Evolutionary conservation across 2,888 invertebrate genomes (phyloP).

Genomic region (Strigamia crassipes): DNA sequence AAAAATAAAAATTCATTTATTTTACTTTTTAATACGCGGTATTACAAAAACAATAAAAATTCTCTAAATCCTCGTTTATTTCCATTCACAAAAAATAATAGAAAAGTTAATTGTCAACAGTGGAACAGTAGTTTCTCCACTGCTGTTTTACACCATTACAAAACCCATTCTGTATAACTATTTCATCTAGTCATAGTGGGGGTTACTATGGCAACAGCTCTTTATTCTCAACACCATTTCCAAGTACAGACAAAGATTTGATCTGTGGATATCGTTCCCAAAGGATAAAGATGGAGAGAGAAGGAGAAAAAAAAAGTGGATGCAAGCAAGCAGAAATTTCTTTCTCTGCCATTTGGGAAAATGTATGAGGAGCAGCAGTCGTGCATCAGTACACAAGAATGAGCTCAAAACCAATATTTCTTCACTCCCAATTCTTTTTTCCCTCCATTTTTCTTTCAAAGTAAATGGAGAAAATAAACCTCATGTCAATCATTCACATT

Average conservation of each 20-base stretch:
- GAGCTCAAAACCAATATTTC: conserved; percentile 31
- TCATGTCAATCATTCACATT: conserved; percentile 25
- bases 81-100: background rate
- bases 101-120: background rate
- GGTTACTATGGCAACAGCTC: conserved; percentile 15
- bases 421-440: conserved; percentile 19
- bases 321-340: conserved; percentile 37
- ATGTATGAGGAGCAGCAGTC: conserved; percentile 37
- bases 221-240: conserved; percentile 32
- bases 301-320: conserved; percentile 30
- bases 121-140: background rate
- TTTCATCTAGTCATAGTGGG: background rate
- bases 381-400: conserved; percentile 37
- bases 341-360: conserved; percentile 37
- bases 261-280: conserved; percentile 34
- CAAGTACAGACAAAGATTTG: conserved; percentile 34
- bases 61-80: background rate
- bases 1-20: too few relatives aligned
- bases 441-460: background rate
- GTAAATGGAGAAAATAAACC: conserved; percentile 37
- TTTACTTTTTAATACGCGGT: too few relatives aligned
- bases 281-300: conserved; percentile 19
- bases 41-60: too few relatives aligned
- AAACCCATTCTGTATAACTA: conserved; percentile 10
- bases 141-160: background rate